A percentile compares a stretch with the other conserved stretches of the same genome.
These are phyloP conservation scores for Drosophila dunni DNA, from an alignment of 1,140 invertebrate species.

Conservation along the genomic window DNA sequence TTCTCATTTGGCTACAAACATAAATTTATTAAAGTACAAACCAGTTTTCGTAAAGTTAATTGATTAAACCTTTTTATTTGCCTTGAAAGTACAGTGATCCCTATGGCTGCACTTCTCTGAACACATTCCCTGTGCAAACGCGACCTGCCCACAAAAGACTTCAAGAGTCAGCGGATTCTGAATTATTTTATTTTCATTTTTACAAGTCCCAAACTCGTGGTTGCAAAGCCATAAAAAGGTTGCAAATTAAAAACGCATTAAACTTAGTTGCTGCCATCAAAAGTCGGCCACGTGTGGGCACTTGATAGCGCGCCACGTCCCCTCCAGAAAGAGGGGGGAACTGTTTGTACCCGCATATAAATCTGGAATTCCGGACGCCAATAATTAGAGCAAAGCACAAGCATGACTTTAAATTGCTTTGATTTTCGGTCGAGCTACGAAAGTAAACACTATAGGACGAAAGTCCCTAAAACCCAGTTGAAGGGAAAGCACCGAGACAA, in stretches of 20 bases:
- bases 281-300: constrained; percentile 57
- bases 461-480: background rate
- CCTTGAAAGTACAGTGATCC: background rate
- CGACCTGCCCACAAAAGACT: constrained; percentile 43
- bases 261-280: constrained; percentile 53
- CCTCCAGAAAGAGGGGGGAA: background rate
- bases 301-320: constrained; percentile 32
- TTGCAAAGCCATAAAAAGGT: constrained; percentile 53
- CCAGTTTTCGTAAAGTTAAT: too few relatives aligned
- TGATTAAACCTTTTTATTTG: too few relatives aligned
- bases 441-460: constrained; percentile 23
- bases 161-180: constrained; percentile 62
- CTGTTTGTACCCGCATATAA: constrained; percentile 35
- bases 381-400: constrained; percentile 51
- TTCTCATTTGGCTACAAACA: background rate
- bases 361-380: constrained; percentile 45
- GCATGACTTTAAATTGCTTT: constrained; percentile 30
- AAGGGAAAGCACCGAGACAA: background rate
- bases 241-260: constrained; percentile 77
- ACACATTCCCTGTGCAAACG: constrained; percentile 25
- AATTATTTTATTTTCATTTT: constrained; percentile 26
- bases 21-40: too few relatives aligned
- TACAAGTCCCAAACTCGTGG: constrained; percentile 25
- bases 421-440: constrained; percentile 28
- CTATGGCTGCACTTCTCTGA: constrained; percentile 9